These are phyloP conservation scores for Rattus rattus DNA, from an alignment of 2,113 vertebrate genomes.

Conservation along the genomic window DNA sequence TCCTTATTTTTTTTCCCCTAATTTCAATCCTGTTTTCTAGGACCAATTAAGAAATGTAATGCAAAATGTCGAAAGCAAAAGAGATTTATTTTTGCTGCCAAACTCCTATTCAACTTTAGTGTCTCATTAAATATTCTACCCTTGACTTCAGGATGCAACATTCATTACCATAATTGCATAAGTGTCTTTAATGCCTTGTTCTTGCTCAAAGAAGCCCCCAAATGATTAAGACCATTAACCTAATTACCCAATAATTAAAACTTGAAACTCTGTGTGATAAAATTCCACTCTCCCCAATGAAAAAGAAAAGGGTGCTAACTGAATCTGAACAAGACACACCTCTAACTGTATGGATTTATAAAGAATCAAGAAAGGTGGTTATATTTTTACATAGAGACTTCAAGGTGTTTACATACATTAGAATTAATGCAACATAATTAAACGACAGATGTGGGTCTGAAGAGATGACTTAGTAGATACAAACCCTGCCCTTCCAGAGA, in stretches of 20 bases:
- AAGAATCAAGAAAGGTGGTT: slow-evolving; percentile 7
- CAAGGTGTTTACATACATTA: background rate
- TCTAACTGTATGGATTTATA: slow-evolving; percentile 11
- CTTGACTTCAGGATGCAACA: slow-evolving; percentile 21
- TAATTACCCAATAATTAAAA: slow-evolving; percentile 62
- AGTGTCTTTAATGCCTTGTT: slow-evolving; percentile 47
- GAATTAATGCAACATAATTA: slow-evolving; percentile 39
- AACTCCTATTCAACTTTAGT: slow-evolving; percentile 42
- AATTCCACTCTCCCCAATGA: slow-evolving; percentile 5
- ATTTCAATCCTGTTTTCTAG: slow-evolving; percentile 57
- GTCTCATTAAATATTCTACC: slow-evolving; percentile 48
- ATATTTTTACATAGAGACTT: slow-evolving; percentile 33
- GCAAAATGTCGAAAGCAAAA: slow-evolving; percentile 51
- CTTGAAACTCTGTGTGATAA: slow-evolving; percentile 1
- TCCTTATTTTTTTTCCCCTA: background rate
- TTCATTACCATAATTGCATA: slow-evolving; percentile 32
- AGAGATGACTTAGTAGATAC: background rate
- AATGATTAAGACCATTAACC: slow-evolving; percentile 44
- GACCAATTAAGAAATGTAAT: slow-evolving; percentile 16
- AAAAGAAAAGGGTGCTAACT: background rate
- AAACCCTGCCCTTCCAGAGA: background rate
- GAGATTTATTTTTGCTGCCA: background rate
- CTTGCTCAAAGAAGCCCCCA: background rate
- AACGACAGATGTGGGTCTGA: background rate
- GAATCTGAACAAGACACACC: slow-evolving; percentile 23